Conservation (phyloP, 2,113 vertebrate genomes). For the Gymnarchus niloticus region DNA sequence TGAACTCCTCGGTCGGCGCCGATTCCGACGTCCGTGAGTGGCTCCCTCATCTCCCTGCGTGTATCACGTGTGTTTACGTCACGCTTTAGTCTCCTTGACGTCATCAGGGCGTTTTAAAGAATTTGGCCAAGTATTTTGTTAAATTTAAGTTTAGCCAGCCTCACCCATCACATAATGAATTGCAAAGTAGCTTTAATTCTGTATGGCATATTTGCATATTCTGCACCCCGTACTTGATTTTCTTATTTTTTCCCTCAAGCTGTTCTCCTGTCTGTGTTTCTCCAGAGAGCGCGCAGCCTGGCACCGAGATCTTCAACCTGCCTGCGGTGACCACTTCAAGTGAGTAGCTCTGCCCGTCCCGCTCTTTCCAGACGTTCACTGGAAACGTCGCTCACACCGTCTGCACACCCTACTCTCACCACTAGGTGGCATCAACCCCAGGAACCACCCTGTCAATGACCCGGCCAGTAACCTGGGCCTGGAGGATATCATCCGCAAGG, state of each 20-base stretch:
- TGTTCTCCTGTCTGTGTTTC: conserved; percentile 46
- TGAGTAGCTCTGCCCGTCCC: conserved; percentile 51
- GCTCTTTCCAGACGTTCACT: background rate
- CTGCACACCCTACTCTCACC: conserved; percentile 14
- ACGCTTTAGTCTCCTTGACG: background rate
- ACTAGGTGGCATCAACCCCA: conserved; percentile 80
- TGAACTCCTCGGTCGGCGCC: conserved; percentile 90
- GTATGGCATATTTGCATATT: background rate
- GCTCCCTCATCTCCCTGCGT: conserved; percentile 30
- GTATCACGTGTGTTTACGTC: too few relatives aligned
- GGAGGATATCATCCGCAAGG: conserved; percentile 97
- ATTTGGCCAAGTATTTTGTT: background rate
- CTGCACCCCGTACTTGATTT: background rate
- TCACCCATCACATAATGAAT: too few relatives aligned
- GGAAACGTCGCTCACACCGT: background rate
- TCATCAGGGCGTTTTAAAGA: background rate
- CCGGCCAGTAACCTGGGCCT: conserved; percentile 92
- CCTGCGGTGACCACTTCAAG: conserved; percentile 94
- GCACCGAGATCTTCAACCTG: conserved; percentile 97
- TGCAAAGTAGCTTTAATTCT: too few relatives aligned
- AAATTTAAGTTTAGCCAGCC: background rate
- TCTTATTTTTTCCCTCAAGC: conserved; percentile 3
- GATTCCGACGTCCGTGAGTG: conserved; percentile 97
- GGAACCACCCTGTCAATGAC: conserved; percentile 90
- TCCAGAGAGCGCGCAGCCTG: conserved; percentile 89